Conservation (phyloP, 2,888 invertebrate genomes). For the Drosophila nigricruria region DNA sequence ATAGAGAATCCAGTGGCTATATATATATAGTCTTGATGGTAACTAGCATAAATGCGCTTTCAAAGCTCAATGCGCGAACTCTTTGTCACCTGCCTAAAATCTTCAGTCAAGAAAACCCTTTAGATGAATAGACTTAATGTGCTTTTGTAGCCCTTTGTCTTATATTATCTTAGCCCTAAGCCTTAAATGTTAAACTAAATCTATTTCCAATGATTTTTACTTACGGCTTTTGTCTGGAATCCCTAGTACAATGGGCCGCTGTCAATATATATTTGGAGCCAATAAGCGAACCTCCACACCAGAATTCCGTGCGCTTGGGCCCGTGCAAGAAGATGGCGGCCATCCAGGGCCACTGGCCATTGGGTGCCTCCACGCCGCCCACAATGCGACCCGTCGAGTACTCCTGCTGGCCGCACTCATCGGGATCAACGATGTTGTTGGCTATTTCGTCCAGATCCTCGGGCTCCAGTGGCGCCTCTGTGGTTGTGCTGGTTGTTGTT, state of each 20-base stretch:
- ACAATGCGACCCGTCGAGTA: slow-evolving; percentile 95
- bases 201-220: slow-evolving; percentile 63
- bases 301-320: slow-evolving; percentile 93
- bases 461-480: slow-evolving; percentile 76
- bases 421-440: slow-evolving; percentile 83
- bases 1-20: no score
- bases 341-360: slow-evolving; percentile 98
- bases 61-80: neutral
- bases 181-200: neutral
- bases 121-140: neutral
- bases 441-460: slow-evolving; percentile 74
- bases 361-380: slow-evolving; percentile 93
- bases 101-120: neutral
- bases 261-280: slow-evolving; percentile 92
- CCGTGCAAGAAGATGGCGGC: slow-evolving; percentile 96
- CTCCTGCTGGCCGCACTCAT: slow-evolving; percentile 93
- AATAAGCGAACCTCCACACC: slow-evolving; percentile 96
- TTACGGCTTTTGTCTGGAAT: slow-evolving; percentile 95
- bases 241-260: slow-evolving; percentile 97
- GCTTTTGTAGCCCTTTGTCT: neutral
- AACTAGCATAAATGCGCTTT: neutral
- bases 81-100: no score
- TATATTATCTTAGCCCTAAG: no score
- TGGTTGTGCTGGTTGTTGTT: slow-evolving; percentile 87
- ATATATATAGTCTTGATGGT: no score